These are phyloP conservation scores for Mastigias papua DNA, from an alignment of 30 jellyfish, hydroid and myxozoan species.

Conservation along the genomic window DNA sequence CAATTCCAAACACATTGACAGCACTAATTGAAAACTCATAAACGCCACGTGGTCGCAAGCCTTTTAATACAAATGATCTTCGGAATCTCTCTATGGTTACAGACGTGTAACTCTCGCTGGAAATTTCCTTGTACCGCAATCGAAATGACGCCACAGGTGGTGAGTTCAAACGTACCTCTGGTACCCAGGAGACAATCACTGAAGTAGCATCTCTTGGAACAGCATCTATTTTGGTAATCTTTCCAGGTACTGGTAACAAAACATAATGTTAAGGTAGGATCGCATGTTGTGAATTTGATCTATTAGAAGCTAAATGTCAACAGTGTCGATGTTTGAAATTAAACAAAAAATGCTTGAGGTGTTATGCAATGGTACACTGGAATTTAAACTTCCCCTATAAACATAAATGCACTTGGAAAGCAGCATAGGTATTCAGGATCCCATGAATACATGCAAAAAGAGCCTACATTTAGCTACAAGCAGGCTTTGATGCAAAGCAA, in stretches of 20 bases:
- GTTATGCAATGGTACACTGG: no score
- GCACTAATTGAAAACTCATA: constrained; percentile 31
- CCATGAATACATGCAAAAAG: no score
- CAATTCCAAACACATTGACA: neutral
- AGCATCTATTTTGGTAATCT: constrained; percentile 11
- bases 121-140: neutral
- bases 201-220: constrained; percentile 3
- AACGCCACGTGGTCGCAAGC: constrained; percentile 16
- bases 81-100: neutral
- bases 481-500: no score
- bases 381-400: no score
- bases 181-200: constrained; percentile 31
- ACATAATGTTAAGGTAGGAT: no score
- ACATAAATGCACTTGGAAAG: no score
- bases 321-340: no score
- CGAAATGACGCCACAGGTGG: constrained; percentile 32
- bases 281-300: no score
- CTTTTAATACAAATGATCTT: constrained; percentile 3
- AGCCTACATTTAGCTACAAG: no score
- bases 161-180: constrained; percentile 4
- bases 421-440: no score
- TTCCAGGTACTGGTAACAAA: constrained; percentile 27
- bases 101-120: neutral
- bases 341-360: no score
- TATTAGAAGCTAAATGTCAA: no score